These are phyloP conservation scores for Promerops cafer DNA, from an alignment of 2,113 vertebrate genomes.

Conservation along the genomic window DNA sequence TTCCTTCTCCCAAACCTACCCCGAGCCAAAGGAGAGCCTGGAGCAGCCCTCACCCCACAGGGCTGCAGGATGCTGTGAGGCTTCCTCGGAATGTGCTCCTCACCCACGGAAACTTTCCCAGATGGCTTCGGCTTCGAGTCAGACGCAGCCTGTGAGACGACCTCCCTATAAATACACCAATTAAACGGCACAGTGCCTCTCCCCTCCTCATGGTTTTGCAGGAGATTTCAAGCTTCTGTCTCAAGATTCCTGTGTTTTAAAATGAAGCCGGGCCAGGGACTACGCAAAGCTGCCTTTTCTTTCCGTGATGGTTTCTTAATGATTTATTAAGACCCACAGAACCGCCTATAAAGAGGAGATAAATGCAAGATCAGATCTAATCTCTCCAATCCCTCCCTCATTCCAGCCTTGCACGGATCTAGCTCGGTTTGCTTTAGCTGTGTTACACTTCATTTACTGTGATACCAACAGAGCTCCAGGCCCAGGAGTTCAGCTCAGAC, in stretches of 20 bases:
- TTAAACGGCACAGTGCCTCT: not conserved
- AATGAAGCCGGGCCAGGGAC: not conserved
- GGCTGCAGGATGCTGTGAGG: not conserved
- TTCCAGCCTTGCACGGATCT: not conserved
- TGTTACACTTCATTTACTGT: not conserved
- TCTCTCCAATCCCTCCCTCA: not conserved
- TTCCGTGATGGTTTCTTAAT: not conserved
- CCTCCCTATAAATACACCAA: not conserved
- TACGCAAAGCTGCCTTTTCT: not conserved
- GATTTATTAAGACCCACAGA: not conserved
- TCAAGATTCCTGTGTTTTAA: not conserved
- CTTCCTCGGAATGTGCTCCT: not conserved
- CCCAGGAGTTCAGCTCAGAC: not conserved
- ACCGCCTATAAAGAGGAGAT: not conserved
- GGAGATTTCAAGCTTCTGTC: not conserved
- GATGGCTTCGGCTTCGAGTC: not conserved
- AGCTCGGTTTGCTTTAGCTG: not conserved
- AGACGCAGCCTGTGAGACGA: not conserved
- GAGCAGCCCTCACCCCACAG: not conserved
- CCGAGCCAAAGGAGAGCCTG: not conserved
- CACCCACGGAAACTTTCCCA: not conserved
- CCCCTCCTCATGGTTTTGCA: not conserved
- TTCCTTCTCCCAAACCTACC: not conserved
- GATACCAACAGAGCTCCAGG: not conserved
- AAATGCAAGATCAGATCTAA: not conserved